Conservation (phyloP, 2,888 invertebrate species). For the Pelosia muscerda region DNA sequence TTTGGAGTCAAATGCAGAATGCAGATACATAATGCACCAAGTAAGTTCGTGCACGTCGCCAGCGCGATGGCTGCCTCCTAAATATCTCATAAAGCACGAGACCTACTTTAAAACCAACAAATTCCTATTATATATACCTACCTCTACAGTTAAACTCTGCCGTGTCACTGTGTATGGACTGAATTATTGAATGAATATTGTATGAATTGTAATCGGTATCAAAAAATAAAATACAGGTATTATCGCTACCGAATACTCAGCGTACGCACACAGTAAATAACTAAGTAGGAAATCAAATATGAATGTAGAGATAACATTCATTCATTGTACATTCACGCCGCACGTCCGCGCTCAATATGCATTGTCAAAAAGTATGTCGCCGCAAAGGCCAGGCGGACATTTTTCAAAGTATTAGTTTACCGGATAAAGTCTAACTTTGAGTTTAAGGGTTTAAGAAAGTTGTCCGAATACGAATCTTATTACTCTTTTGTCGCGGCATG, state of each 20-base stretch:
- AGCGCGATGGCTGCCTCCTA: slow-evolving; percentile 46
- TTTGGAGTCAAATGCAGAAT: slow-evolving; percentile 49
- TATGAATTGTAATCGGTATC: slow-evolving; percentile 34
- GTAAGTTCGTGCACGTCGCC: slow-evolving; percentile 38
- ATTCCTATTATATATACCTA: slow-evolving; percentile 24
- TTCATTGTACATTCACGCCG: slow-evolving; percentile 23
- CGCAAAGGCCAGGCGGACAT: slow-evolving; percentile 25
- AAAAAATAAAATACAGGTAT: slow-evolving; percentile 36
- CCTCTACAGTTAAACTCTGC: slow-evolving; percentile 23
- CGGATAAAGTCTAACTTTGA: slow-evolving; percentile 52
- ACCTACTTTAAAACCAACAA: slow-evolving; percentile 46
- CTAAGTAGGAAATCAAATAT: slow-evolving; percentile 37
- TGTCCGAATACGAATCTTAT: slow-evolving; percentile 67
- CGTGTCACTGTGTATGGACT: slow-evolving; percentile 26
- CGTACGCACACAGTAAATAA: slow-evolving; percentile 28
- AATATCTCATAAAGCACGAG: slow-evolving; percentile 56
- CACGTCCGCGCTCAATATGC: slow-evolving; percentile 32
- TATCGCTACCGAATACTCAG: slow-evolving; percentile 30
- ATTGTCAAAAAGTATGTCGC: slow-evolving; percentile 34
- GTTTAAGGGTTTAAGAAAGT: slow-evolving; percentile 60
- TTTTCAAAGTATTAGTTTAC: slow-evolving; percentile 42
- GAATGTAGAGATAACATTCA: slow-evolving; percentile 32
- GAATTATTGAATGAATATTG: slow-evolving; percentile 40
- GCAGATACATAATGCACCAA: slow-evolving; percentile 66
- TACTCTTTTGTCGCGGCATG: slow-evolving; percentile 71